A percentile compares a stretch with the other conserved stretches of the same genome.
Conservation (phyloP, 2,113 vertebrate species). For the Motacilla tschutschensis region DNA sequence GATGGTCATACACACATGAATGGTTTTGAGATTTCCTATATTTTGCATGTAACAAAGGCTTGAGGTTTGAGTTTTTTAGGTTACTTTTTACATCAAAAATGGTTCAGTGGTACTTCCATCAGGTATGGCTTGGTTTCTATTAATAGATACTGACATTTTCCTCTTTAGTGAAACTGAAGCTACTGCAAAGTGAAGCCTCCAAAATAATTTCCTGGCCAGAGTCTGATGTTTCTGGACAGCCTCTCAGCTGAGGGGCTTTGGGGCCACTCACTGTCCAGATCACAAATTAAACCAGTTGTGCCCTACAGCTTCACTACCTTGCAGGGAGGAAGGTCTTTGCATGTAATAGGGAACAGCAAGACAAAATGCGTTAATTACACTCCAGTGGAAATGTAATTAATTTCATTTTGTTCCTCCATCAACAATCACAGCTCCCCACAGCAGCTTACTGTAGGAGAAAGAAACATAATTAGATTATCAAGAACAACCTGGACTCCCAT, state of each 20-base stretch:
- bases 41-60: not conserved
- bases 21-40: not conserved
- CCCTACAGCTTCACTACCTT: not conserved
- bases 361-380: conserved; percentile 14
- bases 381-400: not conserved
- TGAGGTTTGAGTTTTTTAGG: not conserved
- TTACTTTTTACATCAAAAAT: not conserved
- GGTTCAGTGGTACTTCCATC: not conserved
- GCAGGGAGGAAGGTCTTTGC: not conserved
- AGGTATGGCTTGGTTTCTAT: not conserved
- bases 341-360: not conserved
- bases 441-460: not conserved
- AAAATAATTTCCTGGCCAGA: not conserved
- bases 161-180: not conserved
- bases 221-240: not conserved
- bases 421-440: not conserved
- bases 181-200: not conserved
- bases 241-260: not conserved
- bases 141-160: not conserved
- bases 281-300: not conserved
- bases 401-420: not conserved
- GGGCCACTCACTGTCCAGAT: not conserved
- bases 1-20: not conserved
- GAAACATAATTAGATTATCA: not conserved
- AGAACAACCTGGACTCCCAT: not conserved